Evolutionary conservation across 1,140 invertebrate species (phyloP).

Genomic region (Grapholita molesta): DNA sequence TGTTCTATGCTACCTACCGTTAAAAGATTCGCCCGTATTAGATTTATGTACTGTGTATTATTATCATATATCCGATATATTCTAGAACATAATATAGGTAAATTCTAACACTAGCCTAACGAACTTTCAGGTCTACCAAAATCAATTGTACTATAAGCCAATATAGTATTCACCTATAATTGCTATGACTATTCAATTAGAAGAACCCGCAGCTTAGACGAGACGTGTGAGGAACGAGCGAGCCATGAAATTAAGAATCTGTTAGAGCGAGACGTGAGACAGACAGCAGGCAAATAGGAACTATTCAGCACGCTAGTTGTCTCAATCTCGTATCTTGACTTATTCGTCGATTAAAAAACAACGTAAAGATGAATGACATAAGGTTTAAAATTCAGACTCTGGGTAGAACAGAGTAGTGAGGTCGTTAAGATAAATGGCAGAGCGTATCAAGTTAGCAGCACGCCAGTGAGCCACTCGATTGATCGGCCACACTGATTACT

Average conservation of each 20-base stretch:
- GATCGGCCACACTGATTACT: slow-evolving; percentile 18
- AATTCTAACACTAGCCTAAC: too few species aligned
- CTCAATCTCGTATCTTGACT: not conserved
- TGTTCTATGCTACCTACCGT: too few species aligned
- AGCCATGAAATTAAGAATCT: slow-evolving; percentile 64
- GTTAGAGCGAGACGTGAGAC: slow-evolving; percentile 37
- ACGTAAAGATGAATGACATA: not conserved
- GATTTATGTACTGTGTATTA: too few species aligned
- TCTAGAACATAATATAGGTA: too few species aligned
- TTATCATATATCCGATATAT: too few species aligned
- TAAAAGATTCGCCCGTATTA: too few species aligned
- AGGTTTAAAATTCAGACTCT: not conserved
- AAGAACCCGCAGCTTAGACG: not conserved
- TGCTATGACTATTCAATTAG: slow-evolving; percentile 4
- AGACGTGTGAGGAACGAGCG: slow-evolving; percentile 27
- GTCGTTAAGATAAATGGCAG: slow-evolving; percentile 21
- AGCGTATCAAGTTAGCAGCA: slow-evolving; percentile 40
- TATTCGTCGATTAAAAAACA: not conserved
- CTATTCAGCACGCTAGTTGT: slow-evolving; percentile 34
- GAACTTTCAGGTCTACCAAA: too few species aligned
- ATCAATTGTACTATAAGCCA: too few species aligned
- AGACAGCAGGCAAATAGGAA: slow-evolving; percentile 61
- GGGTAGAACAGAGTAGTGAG: not conserved
- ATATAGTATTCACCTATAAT: too few species aligned
- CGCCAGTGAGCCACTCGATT: slow-evolving; percentile 30